Evolutionary conservation across 2,888 invertebrate genomes (phyloP).

Genomic region (Cylloceria caligata): DNA sequence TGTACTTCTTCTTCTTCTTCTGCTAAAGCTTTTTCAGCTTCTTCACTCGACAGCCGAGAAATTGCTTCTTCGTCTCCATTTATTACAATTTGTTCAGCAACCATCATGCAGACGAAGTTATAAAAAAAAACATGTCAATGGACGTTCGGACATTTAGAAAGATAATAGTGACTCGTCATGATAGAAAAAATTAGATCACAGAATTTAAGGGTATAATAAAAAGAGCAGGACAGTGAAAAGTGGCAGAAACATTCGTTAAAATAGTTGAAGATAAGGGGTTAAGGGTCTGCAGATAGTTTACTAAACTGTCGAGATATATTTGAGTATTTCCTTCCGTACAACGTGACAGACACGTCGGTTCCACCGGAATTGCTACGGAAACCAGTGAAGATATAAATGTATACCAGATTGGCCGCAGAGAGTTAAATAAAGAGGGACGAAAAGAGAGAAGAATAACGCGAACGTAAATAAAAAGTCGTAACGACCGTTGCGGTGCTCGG

Average conservation of each 20-base stretch:
- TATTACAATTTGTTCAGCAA: neutral
- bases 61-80: neutral
- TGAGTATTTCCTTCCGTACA: slow-evolving; percentile 27
- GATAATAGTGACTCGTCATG: slow-evolving; percentile 35
- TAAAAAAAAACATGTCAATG: slow-evolving; percentile 18
- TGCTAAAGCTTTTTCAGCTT: neutral
- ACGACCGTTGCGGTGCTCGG: slow-evolving; percentile 32
- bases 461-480: slow-evolving; percentile 52
- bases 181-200: slow-evolving; percentile 11
- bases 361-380: neutral
- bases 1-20: neutral
- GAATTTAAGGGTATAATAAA: neutral
- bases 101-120: neutral
- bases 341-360: neutral
- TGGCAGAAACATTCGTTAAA: slow-evolving; percentile 8
- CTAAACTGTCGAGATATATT: slow-evolving; percentile 10
- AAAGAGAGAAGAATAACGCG: slow-evolving; percentile 33
- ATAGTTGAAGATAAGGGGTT: neutral
- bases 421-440: slow-evolving; percentile 28
- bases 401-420: slow-evolving; percentile 27
- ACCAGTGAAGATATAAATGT: slow-evolving; percentile 21
- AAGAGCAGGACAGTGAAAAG: neutral
- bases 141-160: neutral
- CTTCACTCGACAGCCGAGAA: neutral
- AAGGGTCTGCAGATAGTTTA: neutral